phyloP scores from a whole-genome alignment of 2,797 vertebrate genomes.

The Molossus molossus region DNA sequence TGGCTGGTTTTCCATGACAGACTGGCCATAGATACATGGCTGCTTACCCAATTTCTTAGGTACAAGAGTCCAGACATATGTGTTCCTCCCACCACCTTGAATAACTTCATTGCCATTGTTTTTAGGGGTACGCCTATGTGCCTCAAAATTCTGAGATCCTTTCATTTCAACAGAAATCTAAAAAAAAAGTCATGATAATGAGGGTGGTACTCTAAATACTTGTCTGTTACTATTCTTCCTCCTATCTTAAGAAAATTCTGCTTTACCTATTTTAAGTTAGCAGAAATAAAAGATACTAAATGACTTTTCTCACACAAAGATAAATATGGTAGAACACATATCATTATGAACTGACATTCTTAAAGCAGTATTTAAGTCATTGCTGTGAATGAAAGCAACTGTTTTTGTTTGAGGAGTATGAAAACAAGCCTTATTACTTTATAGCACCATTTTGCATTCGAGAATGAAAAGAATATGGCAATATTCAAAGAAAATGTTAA shows the following conservation, averaged over 20 bases:
- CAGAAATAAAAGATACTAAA: constrained; percentile 10
- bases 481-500: not conserved
- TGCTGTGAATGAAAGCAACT: not conserved
- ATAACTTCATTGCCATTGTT: constrained; percentile 59
- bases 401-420: not conserved
- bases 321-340: not conserved
- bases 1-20: not conserved
- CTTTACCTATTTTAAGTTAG: not conserved
- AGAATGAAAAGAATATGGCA: not conserved
- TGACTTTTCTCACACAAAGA: not conserved
- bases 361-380: not conserved
- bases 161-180: constrained; percentile 78
- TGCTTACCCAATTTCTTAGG: constrained; percentile 78
- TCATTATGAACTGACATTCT: not conserved
- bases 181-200: not conserved
- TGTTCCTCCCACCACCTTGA: constrained; percentile 74
- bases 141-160: constrained; percentile 73
- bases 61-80: constrained; percentile 72
- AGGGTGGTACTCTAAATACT: not conserved
- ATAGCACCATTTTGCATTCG: not conserved
- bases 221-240: not conserved
- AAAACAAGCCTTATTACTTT: not conserved
- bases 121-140: constrained; percentile 54
- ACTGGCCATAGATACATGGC: not conserved
- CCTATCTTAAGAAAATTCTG: constrained; percentile 3